A percentile compares a stretch with the other conserved stretches of the same genome.
phyloP scores from a whole-genome alignment of 1,140 invertebrate species.

The Diploscapter pachys region DNA sequence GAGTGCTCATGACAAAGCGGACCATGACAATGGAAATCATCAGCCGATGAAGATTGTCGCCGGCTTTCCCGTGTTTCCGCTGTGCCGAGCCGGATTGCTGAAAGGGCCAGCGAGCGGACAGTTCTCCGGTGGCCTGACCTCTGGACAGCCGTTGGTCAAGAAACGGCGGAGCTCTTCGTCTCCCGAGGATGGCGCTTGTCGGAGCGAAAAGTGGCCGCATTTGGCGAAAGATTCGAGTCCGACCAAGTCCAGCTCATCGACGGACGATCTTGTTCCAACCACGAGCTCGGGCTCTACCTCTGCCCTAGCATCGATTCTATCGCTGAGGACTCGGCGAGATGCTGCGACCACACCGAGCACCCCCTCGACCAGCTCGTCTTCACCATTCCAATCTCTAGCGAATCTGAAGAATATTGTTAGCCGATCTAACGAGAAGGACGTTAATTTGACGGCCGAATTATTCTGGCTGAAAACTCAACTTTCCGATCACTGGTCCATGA shows the following conservation, averaged over 20 bases:
- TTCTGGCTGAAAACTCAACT: conserved; percentile 50
- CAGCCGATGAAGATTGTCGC: neutral
- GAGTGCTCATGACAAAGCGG: neutral
- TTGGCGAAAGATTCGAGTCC: conserved; percentile 5
- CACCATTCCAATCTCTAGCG: neutral
- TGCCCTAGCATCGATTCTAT: neutral
- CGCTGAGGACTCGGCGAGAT: neutral
- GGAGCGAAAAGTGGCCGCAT: conserved; percentile 24
- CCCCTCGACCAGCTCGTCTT: neutral
- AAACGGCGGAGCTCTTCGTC: conserved; percentile 23
- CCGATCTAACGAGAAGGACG: conserved; percentile 31
- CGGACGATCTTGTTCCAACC: neutral
- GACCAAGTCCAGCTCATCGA: neutral
- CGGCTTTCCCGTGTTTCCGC: conserved; percentile 21
- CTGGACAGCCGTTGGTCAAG: conserved; percentile 18
- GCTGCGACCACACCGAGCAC: neutral
- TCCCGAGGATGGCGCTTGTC: conserved; percentile 15
- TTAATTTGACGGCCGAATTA: conserved; percentile 49
- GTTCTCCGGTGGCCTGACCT: neutral
- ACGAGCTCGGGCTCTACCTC: conserved; percentile 3
- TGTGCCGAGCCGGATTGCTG: neutral
- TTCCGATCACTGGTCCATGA: conserved; percentile 43
- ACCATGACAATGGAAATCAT: conserved; percentile 3
- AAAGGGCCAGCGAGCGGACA: neutral
- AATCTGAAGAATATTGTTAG: neutral